These are phyloP conservation scores for Pseudoatta argentina DNA, from an alignment of 1,140 invertebrate species.

Conservation along the genomic window DNA sequence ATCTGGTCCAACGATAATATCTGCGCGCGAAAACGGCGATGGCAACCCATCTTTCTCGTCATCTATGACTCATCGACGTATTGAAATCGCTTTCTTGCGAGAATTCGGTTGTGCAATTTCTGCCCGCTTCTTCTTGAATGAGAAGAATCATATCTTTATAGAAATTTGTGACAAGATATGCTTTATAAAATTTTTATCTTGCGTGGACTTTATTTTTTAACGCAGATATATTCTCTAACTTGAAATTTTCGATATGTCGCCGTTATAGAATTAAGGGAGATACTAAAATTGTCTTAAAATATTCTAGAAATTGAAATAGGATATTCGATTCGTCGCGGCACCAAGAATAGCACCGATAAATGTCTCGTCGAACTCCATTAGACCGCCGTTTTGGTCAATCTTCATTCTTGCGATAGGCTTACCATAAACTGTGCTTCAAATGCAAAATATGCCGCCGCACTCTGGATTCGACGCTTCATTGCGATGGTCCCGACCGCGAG, in stretches of 20 bases:
- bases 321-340: slow-evolving; percentile 54
- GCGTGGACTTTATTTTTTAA: not conserved
- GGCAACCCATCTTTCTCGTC: slow-evolving; percentile 29
- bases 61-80: slow-evolving; percentile 25
- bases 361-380: slow-evolving; percentile 24
- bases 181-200: not conserved
- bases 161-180: not conserved
- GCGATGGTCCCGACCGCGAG: slow-evolving; percentile 96
- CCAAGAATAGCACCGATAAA: slow-evolving; percentile 50
- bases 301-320: not conserved
- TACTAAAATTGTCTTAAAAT: not conserved
- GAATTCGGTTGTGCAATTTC: slow-evolving; percentile 1
- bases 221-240: not conserved
- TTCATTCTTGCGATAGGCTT: slow-evolving; percentile 89
- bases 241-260: not conserved
- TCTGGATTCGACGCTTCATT: slow-evolving; percentile 97
- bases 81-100: not conserved
- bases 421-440: slow-evolving; percentile 96
- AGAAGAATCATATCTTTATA: not conserved
- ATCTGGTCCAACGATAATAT: slow-evolving; percentile 51
- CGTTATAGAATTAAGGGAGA: not conserved
- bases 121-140: not conserved
- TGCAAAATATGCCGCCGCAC: slow-evolving; percentile 95
- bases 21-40: slow-evolving; percentile 30
- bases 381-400: slow-evolving; percentile 78